Base-by-base conservation (phyloP, 1,140 invertebrate species). In the Brachystomella parvula region DNA sequence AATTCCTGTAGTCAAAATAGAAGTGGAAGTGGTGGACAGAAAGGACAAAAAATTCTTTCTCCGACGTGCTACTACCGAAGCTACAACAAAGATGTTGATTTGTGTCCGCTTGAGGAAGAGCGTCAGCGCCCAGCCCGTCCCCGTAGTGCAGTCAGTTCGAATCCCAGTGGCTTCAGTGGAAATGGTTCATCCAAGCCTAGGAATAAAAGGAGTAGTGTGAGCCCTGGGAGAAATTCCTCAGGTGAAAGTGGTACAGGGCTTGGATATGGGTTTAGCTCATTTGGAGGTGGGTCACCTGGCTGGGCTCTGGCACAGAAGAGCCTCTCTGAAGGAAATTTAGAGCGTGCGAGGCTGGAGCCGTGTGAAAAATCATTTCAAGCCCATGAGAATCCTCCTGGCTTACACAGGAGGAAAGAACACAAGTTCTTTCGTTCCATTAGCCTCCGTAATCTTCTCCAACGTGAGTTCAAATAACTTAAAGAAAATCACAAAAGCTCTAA, bases 401-500 rank as follows among this genome's bases (percentile, higher is more conserved):
- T 39, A 39, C 35, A 6, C 28, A 39, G 31, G 12, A 66, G 49
- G 30, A 44, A 63, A 33, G 68, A 62, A n/a, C 64, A 64, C 17
- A 66, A 64, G 60, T 70, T 70, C 61, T 66, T 70, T 32, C 68
- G 68, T 29, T 66, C 64, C 21, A 66, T 70, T 66, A 70, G 68
- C 61, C 68, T 70, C 39, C 64, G 64, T 17, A 69, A 66, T 63
- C 57, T 69, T 17, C 49, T 66, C 33, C 68, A 65, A 63, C 58
- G 68, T 69, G 64, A 69, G 68, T 69, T 26, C n/a, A n/a, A n/a
- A n/a, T n/a, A n/a, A n/a, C n/a, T 39, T 39, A 39, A 39, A 39
- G 35, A 39, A 6, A 9, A 19, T 39, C 19, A 9, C 6, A 19
- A 39, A 39, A 9, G 6, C 19, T 6, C 19, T 39, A 9, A 19